These are phyloP conservation scores for Oasisia sp. DNA, from an alignment of 2,888 invertebrate species.

Conservation along the genomic window DNA sequence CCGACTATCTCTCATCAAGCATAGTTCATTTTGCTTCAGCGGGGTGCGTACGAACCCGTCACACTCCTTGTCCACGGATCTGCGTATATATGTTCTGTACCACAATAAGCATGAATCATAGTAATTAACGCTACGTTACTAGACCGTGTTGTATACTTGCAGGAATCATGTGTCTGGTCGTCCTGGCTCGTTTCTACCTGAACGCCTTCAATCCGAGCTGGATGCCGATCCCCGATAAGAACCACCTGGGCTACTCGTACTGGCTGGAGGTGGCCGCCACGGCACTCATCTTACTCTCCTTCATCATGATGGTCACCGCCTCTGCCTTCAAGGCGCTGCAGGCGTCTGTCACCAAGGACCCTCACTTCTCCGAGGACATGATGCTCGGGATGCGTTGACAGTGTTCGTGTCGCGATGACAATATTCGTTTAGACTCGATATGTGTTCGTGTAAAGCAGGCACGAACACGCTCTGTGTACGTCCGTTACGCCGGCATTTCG, in stretches of 20 bases:
- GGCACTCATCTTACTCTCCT: neutral
- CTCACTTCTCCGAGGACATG: conserved; percentile 39
- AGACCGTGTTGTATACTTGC: neutral
- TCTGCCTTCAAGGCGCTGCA: conserved; percentile 29
- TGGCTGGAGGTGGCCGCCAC: conserved; percentile 36
- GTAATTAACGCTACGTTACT: neutral
- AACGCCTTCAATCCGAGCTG: conserved; percentile 37
- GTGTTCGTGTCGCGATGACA: neutral
- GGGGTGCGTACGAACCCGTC: no score
- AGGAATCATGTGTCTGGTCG: conserved; percentile 22
- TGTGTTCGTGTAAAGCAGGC: neutral
- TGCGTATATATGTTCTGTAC: neutral
- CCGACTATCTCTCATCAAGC: no score
- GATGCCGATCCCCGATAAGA: conserved; percentile 42
- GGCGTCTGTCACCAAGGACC: conserved; percentile 29
- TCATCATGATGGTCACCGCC: neutral
- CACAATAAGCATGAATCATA: neutral
- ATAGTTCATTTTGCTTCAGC: no score
- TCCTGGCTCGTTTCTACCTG: conserved; percentile 36
- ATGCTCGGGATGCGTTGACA: conserved; percentile 26
- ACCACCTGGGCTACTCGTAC: conserved; percentile 40
- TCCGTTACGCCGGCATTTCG: neutral
- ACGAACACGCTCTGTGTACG: neutral
- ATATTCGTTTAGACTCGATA: neutral
- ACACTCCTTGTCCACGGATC: no score